Conservation (phyloP, 2,113 vertebrate species). For the Dunckerocampus dactyliophorus region DNA sequence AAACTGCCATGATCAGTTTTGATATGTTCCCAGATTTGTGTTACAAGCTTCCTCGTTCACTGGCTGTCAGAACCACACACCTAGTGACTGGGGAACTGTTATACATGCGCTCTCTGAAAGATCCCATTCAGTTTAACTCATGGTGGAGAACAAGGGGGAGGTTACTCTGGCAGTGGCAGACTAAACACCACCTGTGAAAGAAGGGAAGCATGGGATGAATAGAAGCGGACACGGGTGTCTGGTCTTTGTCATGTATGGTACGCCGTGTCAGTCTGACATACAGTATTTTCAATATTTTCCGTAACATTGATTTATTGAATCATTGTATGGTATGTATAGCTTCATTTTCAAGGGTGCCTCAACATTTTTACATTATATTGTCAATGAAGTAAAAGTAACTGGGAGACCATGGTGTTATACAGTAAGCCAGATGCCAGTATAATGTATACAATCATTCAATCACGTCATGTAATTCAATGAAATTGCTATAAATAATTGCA, state of each 20-base stretch:
- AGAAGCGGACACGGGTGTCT: not conserved
- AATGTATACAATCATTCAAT: not conserved
- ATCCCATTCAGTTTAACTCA: constrained; percentile 40
- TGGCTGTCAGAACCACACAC: not conserved
- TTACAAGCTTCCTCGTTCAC: constrained; percentile 9
- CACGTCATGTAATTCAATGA: not conserved
- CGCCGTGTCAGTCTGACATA: not conserved
- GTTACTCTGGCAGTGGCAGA: constrained; percentile 38
- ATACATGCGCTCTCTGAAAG: constrained; percentile 14
- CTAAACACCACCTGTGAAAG: constrained; percentile 48
- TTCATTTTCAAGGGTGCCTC: not conserved
- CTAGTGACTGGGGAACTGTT: constrained; percentile 24
- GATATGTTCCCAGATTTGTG: constrained; percentile 3
- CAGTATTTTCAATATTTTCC: constrained; percentile 5
- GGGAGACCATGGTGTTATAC: not conserved
- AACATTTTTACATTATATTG: not conserved
- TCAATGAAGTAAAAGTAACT: not conserved
- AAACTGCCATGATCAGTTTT: not conserved
- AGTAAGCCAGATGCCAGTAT: not conserved
- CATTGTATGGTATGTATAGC: too few relatives aligned
- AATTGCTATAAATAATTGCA: constrained; percentile 1
- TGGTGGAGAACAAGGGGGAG: constrained; percentile 6
- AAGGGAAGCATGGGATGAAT: constrained; percentile 28
- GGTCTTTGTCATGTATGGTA: constrained; percentile 9
- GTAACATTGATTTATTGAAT: not conserved